A percentile compares a stretch with the other conserved stretches of the same genome.
These are phyloP conservation scores for Poicephalus meyeri DNA, from an alignment of 2,113 vertebrate species.

Conservation along the genomic window DNA sequence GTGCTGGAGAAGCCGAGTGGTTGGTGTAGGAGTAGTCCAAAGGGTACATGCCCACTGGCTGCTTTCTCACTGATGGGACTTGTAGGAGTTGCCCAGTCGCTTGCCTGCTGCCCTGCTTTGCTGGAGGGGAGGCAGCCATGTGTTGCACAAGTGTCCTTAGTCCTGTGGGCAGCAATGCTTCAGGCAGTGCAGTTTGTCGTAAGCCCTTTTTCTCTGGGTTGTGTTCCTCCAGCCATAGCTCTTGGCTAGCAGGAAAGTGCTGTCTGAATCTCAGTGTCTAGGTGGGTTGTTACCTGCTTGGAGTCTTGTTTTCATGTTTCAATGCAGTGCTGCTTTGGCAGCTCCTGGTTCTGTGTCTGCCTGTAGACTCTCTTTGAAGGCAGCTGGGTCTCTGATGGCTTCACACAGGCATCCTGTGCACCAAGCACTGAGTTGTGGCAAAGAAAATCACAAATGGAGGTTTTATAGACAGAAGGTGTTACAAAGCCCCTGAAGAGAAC, in stretches of 20 bases:
- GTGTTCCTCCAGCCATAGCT: not conserved
- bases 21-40: not conserved
- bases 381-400: not conserved
- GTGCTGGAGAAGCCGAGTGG: accelerated
- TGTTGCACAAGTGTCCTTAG: accelerated
- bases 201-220: not conserved
- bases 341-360: not conserved
- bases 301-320: not conserved
- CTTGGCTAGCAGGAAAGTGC: not conserved
- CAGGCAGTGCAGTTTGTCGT: accelerated
- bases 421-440: accelerated
- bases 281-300: not conserved
- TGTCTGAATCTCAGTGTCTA: not conserved
- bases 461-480: not conserved
- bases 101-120: not conserved
- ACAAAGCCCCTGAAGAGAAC: not conserved
- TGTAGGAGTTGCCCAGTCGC: not conserved
- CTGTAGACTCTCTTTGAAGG: not conserved
- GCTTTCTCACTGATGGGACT: not conserved
- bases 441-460: not conserved
- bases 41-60: accelerated
- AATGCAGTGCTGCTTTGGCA: not conserved
- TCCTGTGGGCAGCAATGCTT: not conserved
- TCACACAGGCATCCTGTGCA: not conserved
- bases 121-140: not conserved